Percentiles rank a stretch among this genome's conserved stretches.
Evolutionary conservation across 1,140 invertebrate species (phyloP).

Genomic region (Drosophila punjabiensis): DNA sequence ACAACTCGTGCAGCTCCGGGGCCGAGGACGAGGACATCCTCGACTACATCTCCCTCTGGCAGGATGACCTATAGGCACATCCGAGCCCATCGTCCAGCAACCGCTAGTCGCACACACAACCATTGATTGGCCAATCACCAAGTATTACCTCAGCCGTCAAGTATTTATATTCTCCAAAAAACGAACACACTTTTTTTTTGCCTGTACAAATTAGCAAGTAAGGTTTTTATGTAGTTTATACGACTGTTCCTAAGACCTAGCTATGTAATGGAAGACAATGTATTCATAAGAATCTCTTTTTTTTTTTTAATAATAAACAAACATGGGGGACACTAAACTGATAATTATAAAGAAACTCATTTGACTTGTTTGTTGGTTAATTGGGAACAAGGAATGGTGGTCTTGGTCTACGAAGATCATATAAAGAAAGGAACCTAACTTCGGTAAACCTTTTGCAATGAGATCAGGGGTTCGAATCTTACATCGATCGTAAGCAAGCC

Average conservation of each 20-base stretch:
- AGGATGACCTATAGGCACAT: constrained; percentile 86
- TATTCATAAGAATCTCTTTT: constrained; percentile 54
- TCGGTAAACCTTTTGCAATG: no score
- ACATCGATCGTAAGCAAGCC: no score
- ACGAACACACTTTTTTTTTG: constrained; percentile 35
- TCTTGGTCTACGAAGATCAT: neutral
- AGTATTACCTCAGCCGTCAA: constrained; percentile 80
- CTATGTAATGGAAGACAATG: constrained; percentile 80
- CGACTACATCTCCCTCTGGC: constrained; percentile 96
- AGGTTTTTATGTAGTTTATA: constrained; percentile 66
- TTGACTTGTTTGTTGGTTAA: neutral
- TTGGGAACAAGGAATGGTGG: neutral
- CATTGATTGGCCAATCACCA: constrained; percentile 65
- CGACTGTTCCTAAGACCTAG: constrained; percentile 17
- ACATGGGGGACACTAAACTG: constrained; percentile 80
- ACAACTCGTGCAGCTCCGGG: constrained; percentile 73
- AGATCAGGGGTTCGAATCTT: no score
- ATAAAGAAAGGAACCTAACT: no score
- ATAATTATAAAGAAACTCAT: constrained; percentile 40
- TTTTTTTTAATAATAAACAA: constrained; percentile 29
- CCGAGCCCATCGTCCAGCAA: neutral
- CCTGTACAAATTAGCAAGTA: constrained; percentile 69
- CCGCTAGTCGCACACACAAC: constrained; percentile 64
- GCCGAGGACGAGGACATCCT: constrained; percentile 95
- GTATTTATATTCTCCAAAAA: constrained; percentile 62